Base-by-base conservation (phyloP, 2,797 vertebrate species). In the Gymnoscopelus braueri region DNA sequence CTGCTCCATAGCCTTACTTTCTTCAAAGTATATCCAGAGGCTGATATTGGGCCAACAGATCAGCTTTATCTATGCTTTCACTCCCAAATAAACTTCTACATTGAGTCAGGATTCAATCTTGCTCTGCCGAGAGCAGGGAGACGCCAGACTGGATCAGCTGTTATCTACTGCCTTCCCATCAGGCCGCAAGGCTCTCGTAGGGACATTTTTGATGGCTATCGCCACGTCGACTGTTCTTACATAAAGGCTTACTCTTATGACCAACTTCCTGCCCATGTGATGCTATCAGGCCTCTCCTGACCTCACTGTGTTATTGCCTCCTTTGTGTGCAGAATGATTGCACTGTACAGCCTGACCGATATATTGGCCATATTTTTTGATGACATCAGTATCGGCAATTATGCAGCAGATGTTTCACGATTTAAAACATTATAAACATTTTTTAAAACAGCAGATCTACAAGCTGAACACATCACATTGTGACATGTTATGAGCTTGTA, bases 121-220 rank as follows among this genome's bases (percentile, higher is more conserved):
- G 53, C 60, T 76, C 65, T 14, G 75, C 74, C 53, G 75, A 71
- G 14, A 29, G 14, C 12, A 47, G 54, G 29, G 54, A 26, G 75
- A 75, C 29, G 23, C 39, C 24, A 67, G 63, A 71, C 85, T 85
- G 87, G 77, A 85, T 89, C 85, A 72, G 71, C 69, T 10, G 63
- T 84, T 87, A 88, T 90, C 85, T 86, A 9, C 56, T 1, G 48
- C 61, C 71, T 78, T 83, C 77, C 82, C 87, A 84, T 85, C 77
- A 81, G 77, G 64, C 76, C 81, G 23, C 70, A 48, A 79, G 74
- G 69, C 66, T 77, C 77, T 78, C 77, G 69, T 62, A 3, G 77
- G 68, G 77, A 86, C 64, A 49, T 84, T 78, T 84, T 65, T 81
- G 85, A 88, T 86, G 69, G 66, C 60, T 86, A 82, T 85, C 86